Evolutionary conservation across 1,140 invertebrate species (phyloP).

Genomic region (Drosophila bocqueti): DNA sequence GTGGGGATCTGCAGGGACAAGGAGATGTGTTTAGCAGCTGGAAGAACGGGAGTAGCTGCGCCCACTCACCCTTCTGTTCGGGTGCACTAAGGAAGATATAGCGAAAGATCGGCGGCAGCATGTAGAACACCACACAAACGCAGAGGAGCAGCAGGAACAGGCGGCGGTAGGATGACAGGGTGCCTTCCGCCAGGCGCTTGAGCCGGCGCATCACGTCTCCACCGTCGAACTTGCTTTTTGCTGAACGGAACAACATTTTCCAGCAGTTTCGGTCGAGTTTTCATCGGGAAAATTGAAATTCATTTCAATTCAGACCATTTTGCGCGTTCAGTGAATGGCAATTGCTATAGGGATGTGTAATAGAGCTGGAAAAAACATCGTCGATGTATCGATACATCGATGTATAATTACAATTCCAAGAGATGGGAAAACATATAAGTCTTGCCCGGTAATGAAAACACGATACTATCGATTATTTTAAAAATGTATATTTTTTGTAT

Average conservation of each 20-base stretch:
- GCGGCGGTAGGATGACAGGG: slow-evolving; percentile 89
- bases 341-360: slow-evolving; percentile 5
- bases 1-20: slow-evolving; percentile 85
- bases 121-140: slow-evolving; percentile 88
- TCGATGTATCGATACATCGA: too few relatives aligned
- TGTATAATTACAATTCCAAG: too few relatives aligned
- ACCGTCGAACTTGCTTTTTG: slow-evolving; percentile 85
- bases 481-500: too few relatives aligned
- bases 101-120: slow-evolving; percentile 88
- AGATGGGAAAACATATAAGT: background rate
- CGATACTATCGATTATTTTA: background rate
- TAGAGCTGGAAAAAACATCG: too few relatives aligned
- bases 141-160: slow-evolving; percentile 88
- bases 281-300: slow-evolving; percentile 52
- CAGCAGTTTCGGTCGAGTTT: slow-evolving; percentile 32
- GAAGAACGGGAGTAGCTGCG: background rate
- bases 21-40: background rate
- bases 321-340: slow-evolving; percentile 27
- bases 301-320: slow-evolving; percentile 44
- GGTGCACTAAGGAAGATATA: slow-evolving; percentile 87
- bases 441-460: background rate
- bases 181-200: slow-evolving; percentile 87
- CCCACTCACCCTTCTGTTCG: slow-evolving; percentile 83
- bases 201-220: slow-evolving; percentile 86
- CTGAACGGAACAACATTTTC: slow-evolving; percentile 81